Base-by-base conservation (phyloP, 2,797 vertebrate species). In the Thalassophryne amazonica region DNA sequence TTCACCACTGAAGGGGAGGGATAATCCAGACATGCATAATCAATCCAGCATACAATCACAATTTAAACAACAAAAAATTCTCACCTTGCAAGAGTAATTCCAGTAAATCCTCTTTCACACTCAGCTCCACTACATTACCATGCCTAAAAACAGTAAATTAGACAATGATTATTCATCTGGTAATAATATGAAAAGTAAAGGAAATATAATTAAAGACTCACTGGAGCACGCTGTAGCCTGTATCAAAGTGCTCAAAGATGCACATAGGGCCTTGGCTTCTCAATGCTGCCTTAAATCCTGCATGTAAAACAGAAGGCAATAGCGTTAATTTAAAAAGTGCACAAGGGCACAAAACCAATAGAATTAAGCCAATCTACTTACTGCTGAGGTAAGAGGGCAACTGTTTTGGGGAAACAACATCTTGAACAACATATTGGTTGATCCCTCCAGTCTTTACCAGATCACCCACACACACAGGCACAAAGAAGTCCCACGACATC, bases 211-310 rank as follows among this genome's bases (percentile, higher is more conserved):
- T 4, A 34, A n/a, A 8, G 29, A 94, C 97, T 94, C 78, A 98
- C 96, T 93, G 89, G 11, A 98, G 65, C 23, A 98, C 88, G 41
- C 94, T 98, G 86, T 94, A 98, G 10, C 91, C 14, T 0, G 91
- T 69, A 69, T 98, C 95, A 58, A 99, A 98, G 69, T 98, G 94
- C 22, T 97, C 88, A 67, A 97, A 47, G 53, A 98, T 86, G 19
- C 92, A 92, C 57, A 91, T 48, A 0, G 93, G 90, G 0, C 95
- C 96, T 35, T 77, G 90, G 52, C 81, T 85, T 20, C 91, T 86
- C 42, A 95, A 64, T 0, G 88, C 86, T 2, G 76, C 22, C 71
- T 90, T 93, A 69, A 97, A 95, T 4, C 73, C 96, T 98, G 59
- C 6, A 1, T 39, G 3, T 40, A 11, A 16, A 2, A 39, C 13